Evolutionary conservation across 2,888 invertebrate genomes (phyloP).

Genomic region (Pristionchus maxplancki): DNA sequence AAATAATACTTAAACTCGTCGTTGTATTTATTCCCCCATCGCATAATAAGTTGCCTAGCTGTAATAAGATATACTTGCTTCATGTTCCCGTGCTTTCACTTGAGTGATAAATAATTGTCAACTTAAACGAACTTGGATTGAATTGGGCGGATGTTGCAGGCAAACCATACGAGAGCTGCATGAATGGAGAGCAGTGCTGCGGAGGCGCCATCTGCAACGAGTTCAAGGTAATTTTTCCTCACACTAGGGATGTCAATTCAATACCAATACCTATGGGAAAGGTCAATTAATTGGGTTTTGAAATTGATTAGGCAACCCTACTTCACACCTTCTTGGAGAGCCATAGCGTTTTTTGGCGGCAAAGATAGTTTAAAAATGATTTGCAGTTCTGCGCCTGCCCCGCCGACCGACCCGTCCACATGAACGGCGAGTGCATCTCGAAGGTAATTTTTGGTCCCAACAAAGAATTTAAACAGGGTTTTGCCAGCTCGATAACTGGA

Average conservation of each 20-base stretch:
- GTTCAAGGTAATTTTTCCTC: conserved; percentile 13
- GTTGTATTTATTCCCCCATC: neutral
- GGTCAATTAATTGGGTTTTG: neutral
- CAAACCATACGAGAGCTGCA: conserved; percentile 52
- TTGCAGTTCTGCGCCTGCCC: conserved; percentile 73
- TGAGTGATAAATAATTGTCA: conserved; percentile 9
- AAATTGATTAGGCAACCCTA: too few relatives aligned
- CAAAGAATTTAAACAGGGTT: too few relatives aligned
- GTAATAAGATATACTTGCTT: neutral
- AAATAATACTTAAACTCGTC: neutral
- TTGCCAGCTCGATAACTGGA: too few relatives aligned
- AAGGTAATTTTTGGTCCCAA: neutral
- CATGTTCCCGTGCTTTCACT: conserved; percentile 23
- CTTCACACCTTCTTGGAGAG: too few relatives aligned
- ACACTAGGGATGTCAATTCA: too few relatives aligned
- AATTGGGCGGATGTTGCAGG: neutral
- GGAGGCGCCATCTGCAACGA: conserved; percentile 52
- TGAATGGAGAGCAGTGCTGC: conserved; percentile 48
- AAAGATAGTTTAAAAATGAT: neutral
- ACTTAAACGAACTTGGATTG: neutral
- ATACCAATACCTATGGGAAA: neutral
- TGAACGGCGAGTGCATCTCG: conserved; percentile 66
- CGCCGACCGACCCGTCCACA: conserved; percentile 65
- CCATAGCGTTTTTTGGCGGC: neutral
- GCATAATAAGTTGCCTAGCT: conserved; percentile 27